These are phyloP conservation scores for Palythoa caribaeorum DNA, from an alignment of 92 coral and sea anemone species.

Conservation along the genomic window DNA sequence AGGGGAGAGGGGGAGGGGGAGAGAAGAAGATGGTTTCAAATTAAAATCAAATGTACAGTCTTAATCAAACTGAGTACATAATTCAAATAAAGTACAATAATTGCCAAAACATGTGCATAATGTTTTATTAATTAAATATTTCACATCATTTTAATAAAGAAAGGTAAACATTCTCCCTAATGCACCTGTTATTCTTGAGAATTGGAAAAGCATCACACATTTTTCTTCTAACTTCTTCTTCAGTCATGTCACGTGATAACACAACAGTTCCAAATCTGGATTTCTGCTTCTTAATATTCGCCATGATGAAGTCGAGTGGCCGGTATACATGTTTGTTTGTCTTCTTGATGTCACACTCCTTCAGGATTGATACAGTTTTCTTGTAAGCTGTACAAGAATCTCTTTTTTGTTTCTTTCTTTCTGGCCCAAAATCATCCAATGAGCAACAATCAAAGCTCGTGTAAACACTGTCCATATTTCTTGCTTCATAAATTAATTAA, in stretches of 20 bases:
- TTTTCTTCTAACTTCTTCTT: not conserved
- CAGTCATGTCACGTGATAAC: slow-evolving; percentile 37
- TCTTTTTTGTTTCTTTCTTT: slow-evolving; percentile 27
- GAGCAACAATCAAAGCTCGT: no score
- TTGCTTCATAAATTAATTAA: no score
- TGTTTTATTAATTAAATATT: no score
- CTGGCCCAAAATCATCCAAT: not conserved
- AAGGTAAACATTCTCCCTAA: no score
- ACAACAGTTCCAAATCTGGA: slow-evolving; percentile 44
- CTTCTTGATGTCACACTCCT: slow-evolving; percentile 41
- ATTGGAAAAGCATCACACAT: slow-evolving; percentile 29
- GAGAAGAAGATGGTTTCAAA: no score
- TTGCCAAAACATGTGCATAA: no score
- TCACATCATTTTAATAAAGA: no score
- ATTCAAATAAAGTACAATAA: no score
- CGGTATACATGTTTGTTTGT: slow-evolving; percentile 25
- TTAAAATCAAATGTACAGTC: no score
- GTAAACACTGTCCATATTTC: no score
- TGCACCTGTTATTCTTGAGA: slow-evolving; percentile 36
- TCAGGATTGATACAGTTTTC: slow-evolving; percentile 39
- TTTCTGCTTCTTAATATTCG: slow-evolving; percentile 44
- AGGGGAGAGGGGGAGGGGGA: no score
- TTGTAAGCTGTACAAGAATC: slow-evolving; percentile 34
- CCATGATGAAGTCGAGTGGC: slow-evolving; percentile 48
- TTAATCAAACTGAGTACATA: no score